Evolutionary conservation across 2,888 invertebrate genomes (phyloP).

Genomic region (Empis stercorea): DNA sequence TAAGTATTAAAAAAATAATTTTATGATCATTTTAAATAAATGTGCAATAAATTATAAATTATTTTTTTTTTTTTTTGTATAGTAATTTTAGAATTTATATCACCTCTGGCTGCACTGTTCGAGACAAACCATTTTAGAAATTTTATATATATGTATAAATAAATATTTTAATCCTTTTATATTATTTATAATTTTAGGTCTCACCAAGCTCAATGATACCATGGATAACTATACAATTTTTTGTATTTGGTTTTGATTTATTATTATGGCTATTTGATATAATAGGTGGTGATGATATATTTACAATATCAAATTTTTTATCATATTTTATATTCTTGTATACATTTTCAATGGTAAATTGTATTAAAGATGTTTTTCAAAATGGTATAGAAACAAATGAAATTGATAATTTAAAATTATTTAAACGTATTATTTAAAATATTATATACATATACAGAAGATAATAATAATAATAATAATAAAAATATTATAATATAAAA

Average conservation of each 20-base stretch:
- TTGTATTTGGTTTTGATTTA: slow-evolving; percentile 18
- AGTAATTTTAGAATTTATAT: too few species aligned
- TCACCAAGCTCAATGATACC: slow-evolving; percentile 20
- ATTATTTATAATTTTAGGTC: slow-evolving; percentile 14
- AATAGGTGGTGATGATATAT: slow-evolving; percentile 15
- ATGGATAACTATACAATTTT: slow-evolving; percentile 20
- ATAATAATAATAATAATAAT: too few species aligned
- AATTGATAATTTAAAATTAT: slow-evolving; percentile 15
- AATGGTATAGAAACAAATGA: slow-evolving; percentile 16
- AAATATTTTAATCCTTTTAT: too few species aligned
- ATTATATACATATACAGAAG: too few species aligned
- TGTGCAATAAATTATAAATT: too few species aligned
- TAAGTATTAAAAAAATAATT: too few species aligned
- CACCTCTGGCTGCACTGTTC: too few species aligned
- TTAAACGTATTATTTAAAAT: neutral
- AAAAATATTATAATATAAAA: too few species aligned
- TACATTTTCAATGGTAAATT: slow-evolving; percentile 16
- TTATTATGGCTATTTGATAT: slow-evolving; percentile 19
- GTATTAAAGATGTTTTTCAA: slow-evolving; percentile 20
- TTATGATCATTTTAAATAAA: too few species aligned
- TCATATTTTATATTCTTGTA: slow-evolving; percentile 10
- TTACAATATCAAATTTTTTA: slow-evolving; percentile 16
- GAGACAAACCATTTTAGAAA: too few species aligned
- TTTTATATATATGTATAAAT: too few species aligned
- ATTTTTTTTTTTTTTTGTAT: too few species aligned